Base-by-base conservation (phyloP, 1,140 invertebrate genomes). In the Phymorhynchus buccinoides region DNA sequence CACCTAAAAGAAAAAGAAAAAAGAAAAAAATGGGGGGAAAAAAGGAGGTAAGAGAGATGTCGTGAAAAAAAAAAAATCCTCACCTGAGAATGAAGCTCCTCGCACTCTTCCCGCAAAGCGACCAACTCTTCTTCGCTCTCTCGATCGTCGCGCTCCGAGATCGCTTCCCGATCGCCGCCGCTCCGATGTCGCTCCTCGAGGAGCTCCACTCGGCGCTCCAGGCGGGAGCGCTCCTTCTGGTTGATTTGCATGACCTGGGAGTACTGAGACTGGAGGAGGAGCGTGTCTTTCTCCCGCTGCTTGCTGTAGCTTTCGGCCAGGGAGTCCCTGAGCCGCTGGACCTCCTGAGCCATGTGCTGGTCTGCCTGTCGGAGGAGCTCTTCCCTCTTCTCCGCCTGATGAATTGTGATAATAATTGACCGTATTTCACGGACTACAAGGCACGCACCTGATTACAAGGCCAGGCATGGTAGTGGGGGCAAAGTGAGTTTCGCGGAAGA, bases 361-460 rank as follows among this genome's bases (percentile, higher is more conserved):
- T 90, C 90, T 12, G 90, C 90, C 71, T 86, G 87, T 37, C 86
- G 83, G 41, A 90, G 83, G 16, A 90, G 86, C 52, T 85, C 42
- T 42, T 91, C 90, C n/a, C 87, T 78, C 42, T 88, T 77, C 52
- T 83, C 81, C 68, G 71, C 81, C 83, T 87, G 39, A 3, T 22
- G 79, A 27, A 66, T 84, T 62, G 9, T n/a, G 48, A 56, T 30
- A 3, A 37, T 22, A 4, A 41, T 77, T 9, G 73, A 41, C 30
- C n/a, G 48, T n/a, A n/a, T n/a, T n/a, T n/a, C n/a, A n/a, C n/a
- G 22, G 22, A 22, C 48, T 52, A 52, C 48, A 52, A 52, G 9
- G 48, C 9, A 22, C 22, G 48, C 9, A 22, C 48, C 22, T 52
- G 48, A 52, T 22, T 12, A 9, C 48, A 52, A 9, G 9, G 48